Evolutionary conservation across 30 jellyfish, hydroid and myxozoan species (phyloP).

Genomic region (Aurelia aurita complex sp. Pacific): DNA sequence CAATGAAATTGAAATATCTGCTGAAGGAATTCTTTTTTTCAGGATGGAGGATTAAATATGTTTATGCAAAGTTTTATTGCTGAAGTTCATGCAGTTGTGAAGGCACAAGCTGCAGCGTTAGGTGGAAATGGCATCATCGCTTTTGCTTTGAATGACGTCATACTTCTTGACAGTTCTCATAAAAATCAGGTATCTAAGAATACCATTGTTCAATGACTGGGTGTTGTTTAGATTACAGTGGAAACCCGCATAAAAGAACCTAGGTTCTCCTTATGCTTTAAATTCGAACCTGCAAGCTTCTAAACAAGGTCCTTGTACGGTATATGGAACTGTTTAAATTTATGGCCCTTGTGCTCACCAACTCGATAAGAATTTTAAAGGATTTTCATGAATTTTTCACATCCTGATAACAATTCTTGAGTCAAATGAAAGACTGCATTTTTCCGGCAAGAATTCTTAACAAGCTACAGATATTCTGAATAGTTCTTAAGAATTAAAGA

Average conservation of each 20-base stretch:
- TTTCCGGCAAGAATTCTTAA: too few species aligned
- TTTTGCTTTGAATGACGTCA: conserved; percentile 70
- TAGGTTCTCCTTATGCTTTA: too few species aligned
- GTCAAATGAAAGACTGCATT: too few species aligned
- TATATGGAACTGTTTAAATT: too few species aligned
- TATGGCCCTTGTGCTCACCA: too few species aligned
- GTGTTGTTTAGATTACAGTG: not conserved
- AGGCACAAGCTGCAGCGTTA: conserved; percentile 82
- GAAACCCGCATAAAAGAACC: not conserved
- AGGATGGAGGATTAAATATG: conserved; percentile 94
- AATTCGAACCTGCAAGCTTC: too few species aligned
- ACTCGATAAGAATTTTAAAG: too few species aligned
- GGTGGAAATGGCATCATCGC: conserved; percentile 90
- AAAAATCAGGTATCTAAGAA: conserved; percentile 84
- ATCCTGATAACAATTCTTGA: too few species aligned
- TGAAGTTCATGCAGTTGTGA: conserved; percentile 80
- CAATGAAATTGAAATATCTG: not conserved
- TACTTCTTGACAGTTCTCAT: conserved; percentile 82
- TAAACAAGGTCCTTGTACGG: too few species aligned
- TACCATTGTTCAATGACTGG: not conserved
- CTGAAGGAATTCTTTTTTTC: not conserved
- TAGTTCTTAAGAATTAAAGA: too few species aligned
- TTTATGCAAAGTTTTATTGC: conserved; percentile 86
- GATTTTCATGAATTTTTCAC: too few species aligned
- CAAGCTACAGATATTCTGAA: too few species aligned